Evolutionary conservation across 2,113 vertebrate species (phyloP).

Genomic region (Brachyhypopomus occidentalis): DNA sequence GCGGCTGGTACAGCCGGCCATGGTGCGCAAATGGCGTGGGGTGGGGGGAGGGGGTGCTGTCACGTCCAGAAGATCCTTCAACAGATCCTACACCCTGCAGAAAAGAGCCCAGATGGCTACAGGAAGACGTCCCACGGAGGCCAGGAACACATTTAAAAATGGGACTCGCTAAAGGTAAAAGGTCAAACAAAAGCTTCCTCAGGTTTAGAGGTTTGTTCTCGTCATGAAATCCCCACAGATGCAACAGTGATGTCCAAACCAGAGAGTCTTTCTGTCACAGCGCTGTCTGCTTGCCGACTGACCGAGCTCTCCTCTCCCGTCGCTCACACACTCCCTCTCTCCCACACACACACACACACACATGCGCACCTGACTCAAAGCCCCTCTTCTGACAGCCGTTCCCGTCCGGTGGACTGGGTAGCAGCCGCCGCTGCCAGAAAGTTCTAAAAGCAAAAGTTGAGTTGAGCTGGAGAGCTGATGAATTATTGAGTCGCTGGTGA

Average conservation of each 20-base stretch:
- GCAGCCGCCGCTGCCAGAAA: conserved; percentile 32
- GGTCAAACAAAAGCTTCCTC: neutral
- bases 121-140: neutral
- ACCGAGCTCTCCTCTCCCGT: neutral
- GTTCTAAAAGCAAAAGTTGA: conserved; percentile 60
- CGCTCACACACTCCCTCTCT: neutral
- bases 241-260: neutral
- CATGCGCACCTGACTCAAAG: neutral
- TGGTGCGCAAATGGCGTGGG: conserved; percentile 58
- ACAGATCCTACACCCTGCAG: conserved; percentile 26
- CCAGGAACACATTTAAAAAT: neutral
- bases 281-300: neutral
- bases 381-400: neutral
- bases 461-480: conserved; percentile 47
- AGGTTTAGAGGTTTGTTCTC: neutral
- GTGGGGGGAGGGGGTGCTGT: too few relatives aligned
- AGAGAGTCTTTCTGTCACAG: neutral
- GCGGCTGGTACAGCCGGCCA: conserved; percentile 86
- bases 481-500: conserved; percentile 65
- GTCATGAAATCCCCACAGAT: neutral
- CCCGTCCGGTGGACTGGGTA: conserved; percentile 9
- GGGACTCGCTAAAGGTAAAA: neutral
- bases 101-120: neutral
- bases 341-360: neutral
- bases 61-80: neutral